These are phyloP conservation scores for Poeciliopsis infans DNA, from an alignment of 2,797 vertebrate species.

Conservation along the genomic window DNA sequence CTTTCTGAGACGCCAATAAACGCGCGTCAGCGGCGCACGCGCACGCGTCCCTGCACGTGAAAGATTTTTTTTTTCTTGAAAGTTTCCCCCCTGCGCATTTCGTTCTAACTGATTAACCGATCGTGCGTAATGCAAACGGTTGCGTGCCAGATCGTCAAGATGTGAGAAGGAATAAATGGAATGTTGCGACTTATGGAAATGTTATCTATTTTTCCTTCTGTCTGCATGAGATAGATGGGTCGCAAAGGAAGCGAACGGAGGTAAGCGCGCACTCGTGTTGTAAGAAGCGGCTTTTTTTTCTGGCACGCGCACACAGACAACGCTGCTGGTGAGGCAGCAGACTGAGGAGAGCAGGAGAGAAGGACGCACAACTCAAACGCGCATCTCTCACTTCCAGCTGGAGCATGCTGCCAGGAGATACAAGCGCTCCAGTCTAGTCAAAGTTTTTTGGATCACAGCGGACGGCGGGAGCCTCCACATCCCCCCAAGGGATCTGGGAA, in stretches of 20 bases:
- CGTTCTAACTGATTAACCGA: slow-evolving; percentile 4
- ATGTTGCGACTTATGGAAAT: background rate
- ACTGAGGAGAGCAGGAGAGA: slow-evolving; percentile 46
- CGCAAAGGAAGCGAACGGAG: slow-evolving; percentile 46
- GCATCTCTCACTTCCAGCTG: slow-evolving; percentile 39
- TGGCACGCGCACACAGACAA: slow-evolving; percentile 64
- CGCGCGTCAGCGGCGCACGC: background rate
- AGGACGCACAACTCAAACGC: slow-evolving; percentile 39
- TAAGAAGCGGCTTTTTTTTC: slow-evolving; percentile 41
- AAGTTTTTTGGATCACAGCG: slow-evolving; percentile 40
- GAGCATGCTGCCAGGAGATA: slow-evolving; percentile 30
- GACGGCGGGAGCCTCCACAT: slow-evolving; percentile 14
- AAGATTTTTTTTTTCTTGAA: background rate
- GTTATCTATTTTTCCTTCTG: slow-evolving; percentile 13
- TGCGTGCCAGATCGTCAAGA: background rate
- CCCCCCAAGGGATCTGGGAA: background rate
- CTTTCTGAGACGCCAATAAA: background rate
- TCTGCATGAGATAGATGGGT: slow-evolving; percentile 26
- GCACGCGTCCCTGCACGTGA: background rate
- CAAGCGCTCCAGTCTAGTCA: slow-evolving; percentile 24
- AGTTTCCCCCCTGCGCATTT: slow-evolving; percentile 8
- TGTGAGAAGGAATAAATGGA: background rate
- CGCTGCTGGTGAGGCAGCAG: slow-evolving; percentile 64
- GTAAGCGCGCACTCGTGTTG: slow-evolving; percentile 71
- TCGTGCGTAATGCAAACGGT: slow-evolving; percentile 45